Conservation (phyloP, 2,888 invertebrate genomes). For the Drosophila quasianomalipes region DNA sequence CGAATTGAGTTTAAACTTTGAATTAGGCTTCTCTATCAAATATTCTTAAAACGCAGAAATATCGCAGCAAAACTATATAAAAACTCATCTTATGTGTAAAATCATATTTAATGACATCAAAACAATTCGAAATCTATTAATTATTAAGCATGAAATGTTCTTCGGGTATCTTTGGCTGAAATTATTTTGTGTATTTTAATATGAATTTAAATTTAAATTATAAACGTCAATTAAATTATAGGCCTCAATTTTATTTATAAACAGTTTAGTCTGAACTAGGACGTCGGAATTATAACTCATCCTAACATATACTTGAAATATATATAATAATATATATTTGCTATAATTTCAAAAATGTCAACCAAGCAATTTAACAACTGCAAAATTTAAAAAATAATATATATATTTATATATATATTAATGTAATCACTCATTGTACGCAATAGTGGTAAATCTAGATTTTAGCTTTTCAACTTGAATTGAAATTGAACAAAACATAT, state of each 20-base stretch:
- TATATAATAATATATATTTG: background rate
- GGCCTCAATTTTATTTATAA: background rate
- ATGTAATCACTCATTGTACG: background rate
- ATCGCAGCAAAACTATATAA: background rate
- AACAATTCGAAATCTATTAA: background rate
- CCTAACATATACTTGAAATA: background rate
- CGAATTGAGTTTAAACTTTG: slow-evolving; percentile 8
- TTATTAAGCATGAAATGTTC: background rate
- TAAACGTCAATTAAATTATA: background rate
- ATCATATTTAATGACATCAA: background rate
- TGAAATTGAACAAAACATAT: background rate
- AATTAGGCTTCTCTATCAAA: background rate
- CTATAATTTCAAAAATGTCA: background rate
- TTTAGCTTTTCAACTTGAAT: background rate
- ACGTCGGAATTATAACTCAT: background rate
- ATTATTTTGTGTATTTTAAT: background rate
- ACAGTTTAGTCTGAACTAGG: background rate
- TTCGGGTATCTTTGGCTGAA: background rate
- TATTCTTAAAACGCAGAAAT: background rate
- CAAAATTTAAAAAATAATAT: background rate
- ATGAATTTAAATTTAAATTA: background rate
- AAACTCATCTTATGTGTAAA: background rate
- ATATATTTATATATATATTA: background rate
- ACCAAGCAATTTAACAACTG: background rate
- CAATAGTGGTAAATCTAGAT: too few species aligned